phyloP scores from a whole-genome alignment of 2,113 vertebrate genomes.

The Caranx ignobilis region DNA sequence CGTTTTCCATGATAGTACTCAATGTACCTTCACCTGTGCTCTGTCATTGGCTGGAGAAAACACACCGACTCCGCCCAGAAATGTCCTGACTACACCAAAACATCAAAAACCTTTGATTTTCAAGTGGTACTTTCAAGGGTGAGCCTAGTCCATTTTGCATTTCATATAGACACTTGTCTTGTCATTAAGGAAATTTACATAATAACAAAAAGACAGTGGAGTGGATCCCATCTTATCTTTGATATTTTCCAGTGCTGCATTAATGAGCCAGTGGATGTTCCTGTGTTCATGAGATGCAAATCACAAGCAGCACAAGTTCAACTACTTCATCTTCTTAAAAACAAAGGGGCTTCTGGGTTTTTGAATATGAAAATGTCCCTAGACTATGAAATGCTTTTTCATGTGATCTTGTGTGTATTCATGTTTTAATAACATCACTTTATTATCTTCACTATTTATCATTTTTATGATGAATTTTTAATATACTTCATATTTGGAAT shows the following conservation, averaged over 20 bases:
- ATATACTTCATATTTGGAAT: not conserved
- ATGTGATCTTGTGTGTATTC: not conserved
- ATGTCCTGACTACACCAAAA: too few relatives aligned
- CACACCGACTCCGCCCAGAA: too few relatives aligned
- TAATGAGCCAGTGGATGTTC: not conserved
- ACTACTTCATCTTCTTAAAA: not conserved
- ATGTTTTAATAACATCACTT: not conserved
- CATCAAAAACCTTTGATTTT: not conserved
- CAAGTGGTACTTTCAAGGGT: not conserved
- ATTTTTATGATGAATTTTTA: not conserved
- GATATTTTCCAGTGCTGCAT: not conserved
- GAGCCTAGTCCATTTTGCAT: not conserved
- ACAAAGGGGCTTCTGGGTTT: not conserved
- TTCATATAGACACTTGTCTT: not conserved
- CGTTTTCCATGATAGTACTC: too few relatives aligned
- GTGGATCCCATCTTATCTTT: not conserved
- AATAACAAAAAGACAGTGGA: slow-evolving; percentile 1
- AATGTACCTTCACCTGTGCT: too few relatives aligned
- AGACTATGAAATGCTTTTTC: not conserved
- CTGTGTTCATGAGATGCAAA: slow-evolving; percentile 10
- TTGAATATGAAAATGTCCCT: not conserved
- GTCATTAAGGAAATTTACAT: not conserved
- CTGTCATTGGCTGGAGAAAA: too few relatives aligned
- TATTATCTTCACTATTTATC: not conserved
- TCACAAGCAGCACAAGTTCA: not conserved